Base-by-base conservation (phyloP, 1,140 invertebrate genomes). In the Zophobas morio region DNA sequence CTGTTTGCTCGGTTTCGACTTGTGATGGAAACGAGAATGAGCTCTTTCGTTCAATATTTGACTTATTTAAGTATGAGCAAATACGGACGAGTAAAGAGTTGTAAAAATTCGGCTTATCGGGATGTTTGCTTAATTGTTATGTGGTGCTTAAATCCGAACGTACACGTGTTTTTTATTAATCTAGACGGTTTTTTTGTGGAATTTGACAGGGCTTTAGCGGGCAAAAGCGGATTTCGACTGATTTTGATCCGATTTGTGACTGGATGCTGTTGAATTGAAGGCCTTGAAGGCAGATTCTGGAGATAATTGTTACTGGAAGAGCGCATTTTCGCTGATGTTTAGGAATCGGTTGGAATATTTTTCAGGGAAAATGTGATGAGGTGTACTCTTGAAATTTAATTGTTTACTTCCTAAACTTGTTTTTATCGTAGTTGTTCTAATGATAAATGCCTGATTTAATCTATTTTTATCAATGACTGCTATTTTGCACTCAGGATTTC, bases 211-310 rank as follows among this genome's bases (percentile, higher is more conserved):
- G 36, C 33, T 36, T 36, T 42, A 33, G 32, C 56, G 8, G 56
- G 36, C 33, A 60, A 60, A 66, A 33, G 32, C 60, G 60, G 36
- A n/a, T 66, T 66, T 42, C 6, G 60, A 66, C 42, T 66, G 60
- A 66, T 42, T 66, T 32, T 66, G 60, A 66, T 66, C 60, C 60
- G 60, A 66, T 66, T 66, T 66, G 37, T 66, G 60, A 66, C 42
- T 66, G 60, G 34, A 20, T 20, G 20, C 20, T 20, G 20, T 20
- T 20, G 20, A 20, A 20, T 20, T 20, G 20, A 20, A 20, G 20
- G 20, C 20, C 20, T 20, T 20, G 20, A 20, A 20, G 20, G 20
- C 20, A 20, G 20, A 20, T 20, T 20, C 20, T 20, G 20, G 20
- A 20, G 20, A 20, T 20, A 20, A 20, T 20, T 20, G 20, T 20